These are phyloP conservation scores for Lithophane socia DNA, from an alignment of 2,888 invertebrate genomes.

Conservation along the genomic window DNA sequence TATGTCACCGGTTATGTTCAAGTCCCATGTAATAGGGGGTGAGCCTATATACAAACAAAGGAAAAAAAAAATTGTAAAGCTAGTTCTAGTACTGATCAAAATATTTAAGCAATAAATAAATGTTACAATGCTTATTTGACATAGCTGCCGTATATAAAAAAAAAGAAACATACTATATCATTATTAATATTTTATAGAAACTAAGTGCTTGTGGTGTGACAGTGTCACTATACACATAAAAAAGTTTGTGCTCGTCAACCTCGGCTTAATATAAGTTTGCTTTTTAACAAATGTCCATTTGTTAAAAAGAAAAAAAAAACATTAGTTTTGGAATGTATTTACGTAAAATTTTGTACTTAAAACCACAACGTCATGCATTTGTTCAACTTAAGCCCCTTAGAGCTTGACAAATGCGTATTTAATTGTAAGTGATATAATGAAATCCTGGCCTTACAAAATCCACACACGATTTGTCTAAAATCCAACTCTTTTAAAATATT, in stretches of 20 bases:
- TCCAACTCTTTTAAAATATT: neutral
- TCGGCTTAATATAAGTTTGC: neutral
- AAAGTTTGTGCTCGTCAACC: neutral
- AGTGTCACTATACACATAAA: neutral
- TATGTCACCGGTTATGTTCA: too few relatives aligned
- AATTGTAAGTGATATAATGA: neutral
- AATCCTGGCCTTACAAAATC: constrained; percentile 1
- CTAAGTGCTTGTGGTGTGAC: neutral
- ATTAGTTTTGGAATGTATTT: too few relatives aligned
- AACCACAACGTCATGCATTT: neutral
- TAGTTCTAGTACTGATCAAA: neutral
- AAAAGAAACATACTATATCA: neutral
- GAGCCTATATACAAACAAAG: too few relatives aligned
- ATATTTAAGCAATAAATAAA: neutral
- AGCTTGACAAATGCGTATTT: constrained; percentile 14
- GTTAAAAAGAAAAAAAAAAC: neutral
- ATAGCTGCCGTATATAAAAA: neutral
- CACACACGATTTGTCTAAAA: neutral
- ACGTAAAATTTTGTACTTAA: too few relatives aligned
- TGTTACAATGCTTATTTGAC: too few relatives aligned
- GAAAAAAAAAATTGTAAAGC: neutral
- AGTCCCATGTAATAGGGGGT: too few relatives aligned
- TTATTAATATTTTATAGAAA: neutral
- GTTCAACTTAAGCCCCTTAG: constrained; percentile 6
- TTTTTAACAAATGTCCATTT: neutral